phyloP scores from a whole-genome alignment of 2,113 vertebrate species.

The Procavia capensis region DNA sequence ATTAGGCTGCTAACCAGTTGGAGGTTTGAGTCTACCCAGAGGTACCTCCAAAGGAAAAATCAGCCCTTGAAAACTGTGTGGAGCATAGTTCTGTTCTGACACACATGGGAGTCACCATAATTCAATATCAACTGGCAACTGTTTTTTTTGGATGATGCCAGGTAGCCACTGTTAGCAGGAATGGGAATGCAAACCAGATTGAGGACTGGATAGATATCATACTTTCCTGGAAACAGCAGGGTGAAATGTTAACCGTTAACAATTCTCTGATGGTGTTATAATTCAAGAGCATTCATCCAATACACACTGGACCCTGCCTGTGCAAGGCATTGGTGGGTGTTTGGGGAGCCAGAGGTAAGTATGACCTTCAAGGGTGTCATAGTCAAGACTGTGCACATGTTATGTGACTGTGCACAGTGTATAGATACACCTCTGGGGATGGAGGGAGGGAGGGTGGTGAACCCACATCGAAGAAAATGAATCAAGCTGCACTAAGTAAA shows the following conservation, averaged over 20 bases:
- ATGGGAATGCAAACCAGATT: not conserved
- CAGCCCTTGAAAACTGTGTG: not conserved
- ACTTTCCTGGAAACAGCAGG: not conserved
- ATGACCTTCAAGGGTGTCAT: not conserved
- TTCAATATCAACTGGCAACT: not conserved
- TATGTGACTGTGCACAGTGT: not conserved
- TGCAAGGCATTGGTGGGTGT: not conserved
- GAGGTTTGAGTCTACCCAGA: too few relatives aligned
- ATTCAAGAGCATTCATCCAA: not conserved
- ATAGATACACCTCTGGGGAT: not conserved
- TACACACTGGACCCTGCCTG: not conserved
- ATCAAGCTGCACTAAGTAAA: not conserved
- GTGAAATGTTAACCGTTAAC: not conserved
- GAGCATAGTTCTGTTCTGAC: not conserved
- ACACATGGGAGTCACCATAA: not conserved
- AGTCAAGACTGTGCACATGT: too few relatives aligned
- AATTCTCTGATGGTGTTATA: not conserved
- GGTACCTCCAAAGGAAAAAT: not conserved
- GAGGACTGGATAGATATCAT: not conserved
- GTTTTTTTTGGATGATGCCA: not conserved
- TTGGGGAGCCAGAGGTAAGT: not conserved
- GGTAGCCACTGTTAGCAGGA: not conserved
- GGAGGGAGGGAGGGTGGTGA: not conserved
- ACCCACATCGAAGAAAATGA: not conserved
- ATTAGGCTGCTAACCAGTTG: too few relatives aligned